Conservation (phyloP, 2,797 vertebrate species). For the Fistularia tabacaria region DNA sequence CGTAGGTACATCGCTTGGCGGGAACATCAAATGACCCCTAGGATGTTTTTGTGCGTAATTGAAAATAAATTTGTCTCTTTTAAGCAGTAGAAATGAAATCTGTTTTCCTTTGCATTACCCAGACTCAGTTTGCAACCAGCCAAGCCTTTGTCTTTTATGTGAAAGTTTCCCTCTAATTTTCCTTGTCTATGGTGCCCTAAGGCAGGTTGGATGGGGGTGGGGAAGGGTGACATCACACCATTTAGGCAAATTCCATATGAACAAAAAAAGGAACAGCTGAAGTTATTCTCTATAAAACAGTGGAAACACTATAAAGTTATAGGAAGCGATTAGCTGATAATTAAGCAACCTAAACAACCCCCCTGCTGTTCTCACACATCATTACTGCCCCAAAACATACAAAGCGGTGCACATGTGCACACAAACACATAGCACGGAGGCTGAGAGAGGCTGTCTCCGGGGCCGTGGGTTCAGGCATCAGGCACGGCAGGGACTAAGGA, state of each 20-base stretch:
- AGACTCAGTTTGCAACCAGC: slow-evolving; percentile 62
- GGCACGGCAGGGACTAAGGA: slow-evolving; percentile 45
- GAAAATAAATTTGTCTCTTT: slow-evolving; percentile 56
- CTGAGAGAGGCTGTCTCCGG: slow-evolving; percentile 40
- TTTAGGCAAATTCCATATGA: slow-evolving; percentile 70
- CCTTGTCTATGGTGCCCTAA: slow-evolving; percentile 58
- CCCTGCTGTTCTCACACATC: slow-evolving; percentile 49
- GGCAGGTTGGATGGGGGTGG: slow-evolving; percentile 46
- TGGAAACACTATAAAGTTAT: slow-evolving; percentile 71
- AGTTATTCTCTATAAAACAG: slow-evolving; percentile 62
- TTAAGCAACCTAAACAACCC: slow-evolving; percentile 61
- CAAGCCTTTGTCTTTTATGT: slow-evolving; percentile 71
- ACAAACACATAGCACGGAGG: slow-evolving; percentile 28
- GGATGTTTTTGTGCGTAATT: slow-evolving; percentile 56
- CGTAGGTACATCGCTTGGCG: slow-evolving; percentile 10
- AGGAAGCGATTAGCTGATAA: slow-evolving; percentile 67
- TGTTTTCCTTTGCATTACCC: slow-evolving; percentile 70
- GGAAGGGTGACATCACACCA: slow-evolving; percentile 66
- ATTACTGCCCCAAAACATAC: slow-evolving; percentile 47
- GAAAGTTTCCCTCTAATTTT: slow-evolving; percentile 77
- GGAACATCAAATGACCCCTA: slow-evolving; percentile 59
- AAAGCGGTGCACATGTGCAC: slow-evolving; percentile 34
- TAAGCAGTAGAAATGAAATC: slow-evolving; percentile 54
- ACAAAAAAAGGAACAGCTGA: slow-evolving; percentile 30
- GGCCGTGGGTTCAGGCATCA: slow-evolving; percentile 52